These are phyloP conservation scores for Carollia perspicillata DNA, from an alignment of 2,113 vertebrate species.

Conservation along the genomic window DNA sequence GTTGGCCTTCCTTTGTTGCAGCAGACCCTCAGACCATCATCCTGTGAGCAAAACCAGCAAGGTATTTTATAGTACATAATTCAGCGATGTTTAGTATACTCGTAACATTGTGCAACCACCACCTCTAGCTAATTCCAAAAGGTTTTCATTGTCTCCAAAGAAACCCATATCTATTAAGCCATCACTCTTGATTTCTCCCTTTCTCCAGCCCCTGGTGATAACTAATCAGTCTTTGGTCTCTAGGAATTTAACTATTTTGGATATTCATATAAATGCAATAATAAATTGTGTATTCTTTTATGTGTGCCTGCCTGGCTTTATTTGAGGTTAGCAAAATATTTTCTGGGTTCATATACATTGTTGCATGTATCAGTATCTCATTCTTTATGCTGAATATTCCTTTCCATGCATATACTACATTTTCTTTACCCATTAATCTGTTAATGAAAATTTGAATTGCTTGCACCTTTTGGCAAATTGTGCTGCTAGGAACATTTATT, in stretches of 20 bases:
- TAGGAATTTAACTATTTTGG: not conserved
- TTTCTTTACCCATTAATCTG: not conserved
- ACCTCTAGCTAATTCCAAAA: not conserved
- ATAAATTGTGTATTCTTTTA: not conserved
- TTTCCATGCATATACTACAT: not conserved
- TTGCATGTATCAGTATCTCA: not conserved
- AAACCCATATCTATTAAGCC: not conserved
- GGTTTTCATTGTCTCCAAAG: not conserved
- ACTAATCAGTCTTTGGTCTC: not conserved
- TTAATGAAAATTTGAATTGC: not conserved
- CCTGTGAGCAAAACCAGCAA: not conserved
- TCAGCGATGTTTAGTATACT: too few species aligned
- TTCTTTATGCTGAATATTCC: not conserved
- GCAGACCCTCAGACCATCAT: not conserved
- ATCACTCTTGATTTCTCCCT: not conserved
- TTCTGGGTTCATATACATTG: not conserved
- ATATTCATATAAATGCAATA: not conserved
- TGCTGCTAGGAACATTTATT: not conserved
- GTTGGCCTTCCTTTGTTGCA: not conserved
- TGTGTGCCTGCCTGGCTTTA: not conserved
- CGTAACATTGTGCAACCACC: not conserved
- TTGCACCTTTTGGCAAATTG: not conserved
- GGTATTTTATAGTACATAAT: not conserved
- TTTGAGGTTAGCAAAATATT: not conserved
- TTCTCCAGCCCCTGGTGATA: not conserved